A percentile compares a stretch with the other conserved stretches of the same genome.
phyloP scores from a whole-genome alignment of 2,797 vertebrate species.

The Microctenopoma stevenorrisi region DNA sequence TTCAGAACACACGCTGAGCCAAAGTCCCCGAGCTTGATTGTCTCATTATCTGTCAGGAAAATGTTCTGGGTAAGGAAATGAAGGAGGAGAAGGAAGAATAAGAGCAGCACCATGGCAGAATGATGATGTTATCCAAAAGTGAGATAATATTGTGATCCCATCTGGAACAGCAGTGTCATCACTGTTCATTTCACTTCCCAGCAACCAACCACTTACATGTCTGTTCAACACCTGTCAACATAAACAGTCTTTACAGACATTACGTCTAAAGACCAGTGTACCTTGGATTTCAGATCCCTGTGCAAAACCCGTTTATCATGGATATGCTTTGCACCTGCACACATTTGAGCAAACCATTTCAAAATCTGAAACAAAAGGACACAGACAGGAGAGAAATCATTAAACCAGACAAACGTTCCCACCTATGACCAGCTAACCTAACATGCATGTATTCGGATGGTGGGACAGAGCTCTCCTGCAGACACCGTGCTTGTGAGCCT shows the following conservation, averaged over 20 bases:
- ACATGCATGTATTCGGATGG: too few relatives aligned
- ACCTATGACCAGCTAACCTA: too few relatives aligned
- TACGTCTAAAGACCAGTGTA: slow-evolving; percentile 50
- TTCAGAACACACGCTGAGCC: slow-evolving; percentile 91
- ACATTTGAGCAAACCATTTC: slow-evolving; percentile 93
- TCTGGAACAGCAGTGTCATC: slow-evolving; percentile 38
- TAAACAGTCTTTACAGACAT: background rate
- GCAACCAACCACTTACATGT: slow-evolving; percentile 18
- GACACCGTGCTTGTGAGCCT: slow-evolving; percentile 31
- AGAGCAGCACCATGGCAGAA: slow-evolving; percentile 19
- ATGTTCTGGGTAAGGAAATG: slow-evolving; percentile 86
- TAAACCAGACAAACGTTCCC: too few relatives aligned
- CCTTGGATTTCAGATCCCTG: slow-evolving; percentile 96
- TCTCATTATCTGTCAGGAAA: slow-evolving; percentile 89
- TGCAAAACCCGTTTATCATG: slow-evolving; percentile 90
- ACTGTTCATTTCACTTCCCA: slow-evolving; percentile 44
- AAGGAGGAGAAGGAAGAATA: slow-evolving; percentile 41
- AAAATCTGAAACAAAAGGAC: slow-evolving; percentile 82
- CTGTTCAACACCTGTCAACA: background rate
- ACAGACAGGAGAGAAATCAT: background rate
- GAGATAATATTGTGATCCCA: slow-evolving; percentile 26
- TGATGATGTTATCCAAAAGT: slow-evolving; percentile 33
- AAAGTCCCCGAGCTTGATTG: slow-evolving; percentile 94
- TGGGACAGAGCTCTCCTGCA: too few relatives aligned
- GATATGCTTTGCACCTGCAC: slow-evolving; percentile 88